Percentiles rank a stretch among this genome's conserved stretches.
These are phyloP conservation scores for Pseudococcus jackbeardsleyi DNA, from an alignment of 2,888 invertebrate species.

Conservation along the genomic window DNA sequence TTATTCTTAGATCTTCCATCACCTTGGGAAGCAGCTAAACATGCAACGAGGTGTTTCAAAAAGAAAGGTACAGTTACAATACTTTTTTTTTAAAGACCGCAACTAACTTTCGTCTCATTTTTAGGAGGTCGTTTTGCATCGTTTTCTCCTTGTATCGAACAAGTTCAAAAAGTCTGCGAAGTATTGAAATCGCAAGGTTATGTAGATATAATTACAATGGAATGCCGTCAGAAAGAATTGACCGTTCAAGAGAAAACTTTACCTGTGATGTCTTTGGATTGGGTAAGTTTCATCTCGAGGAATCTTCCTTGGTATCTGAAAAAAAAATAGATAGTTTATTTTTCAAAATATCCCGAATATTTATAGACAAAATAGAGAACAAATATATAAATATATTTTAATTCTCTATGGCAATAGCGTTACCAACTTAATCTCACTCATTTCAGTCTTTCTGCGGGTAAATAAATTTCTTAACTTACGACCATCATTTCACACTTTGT, in stretches of 20 bases:
- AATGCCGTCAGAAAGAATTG: constrained; percentile 86
- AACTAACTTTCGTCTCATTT: neutral
- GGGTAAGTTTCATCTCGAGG: constrained; percentile 70
- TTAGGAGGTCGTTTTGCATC: constrained; percentile 94
- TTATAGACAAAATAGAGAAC: too few relatives aligned
- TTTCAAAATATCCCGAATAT: neutral
- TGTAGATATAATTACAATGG: constrained; percentile 86
- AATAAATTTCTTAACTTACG: neutral
- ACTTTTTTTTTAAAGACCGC: neutral
- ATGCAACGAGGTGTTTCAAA: constrained; percentile 83
- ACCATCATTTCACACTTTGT: neutral
- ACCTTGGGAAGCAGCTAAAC: constrained; percentile 91
- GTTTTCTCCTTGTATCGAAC: constrained; percentile 99
- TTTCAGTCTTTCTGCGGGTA: neutral
- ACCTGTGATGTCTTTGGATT: constrained; percentile 78
- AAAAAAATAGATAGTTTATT: neutral
- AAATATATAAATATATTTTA: neutral
- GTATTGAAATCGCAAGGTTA: constrained; percentile 82
- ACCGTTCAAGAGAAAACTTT: constrained; percentile 79
- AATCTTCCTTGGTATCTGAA: neutral
- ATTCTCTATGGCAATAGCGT: neutral
- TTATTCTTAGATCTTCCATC: constrained; percentile 96
- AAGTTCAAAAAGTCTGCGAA: constrained; percentile 91
- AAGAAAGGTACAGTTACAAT: constrained; percentile 73
- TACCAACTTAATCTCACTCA: neutral